Percentiles rank a stretch among this genome's conserved stretches.
Conservation (phyloP, 2,888 invertebrate genomes). For the Anarsia innoxiella region DNA sequence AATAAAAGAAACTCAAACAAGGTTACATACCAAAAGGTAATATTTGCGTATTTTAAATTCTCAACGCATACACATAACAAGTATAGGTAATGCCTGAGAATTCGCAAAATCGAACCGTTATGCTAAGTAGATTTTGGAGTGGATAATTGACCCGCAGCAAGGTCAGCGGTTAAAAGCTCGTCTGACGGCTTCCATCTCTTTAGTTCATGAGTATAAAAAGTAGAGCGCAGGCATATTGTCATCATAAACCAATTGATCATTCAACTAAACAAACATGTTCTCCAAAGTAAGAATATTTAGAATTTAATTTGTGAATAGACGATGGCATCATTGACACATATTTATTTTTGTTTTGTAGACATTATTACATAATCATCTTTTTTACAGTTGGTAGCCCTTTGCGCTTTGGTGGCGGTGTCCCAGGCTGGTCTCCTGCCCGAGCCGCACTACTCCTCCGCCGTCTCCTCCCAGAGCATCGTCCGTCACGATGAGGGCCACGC, state of each 20-base stretch:
- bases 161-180: not conserved
- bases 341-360: too few species aligned
- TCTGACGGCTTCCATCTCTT: not conserved
- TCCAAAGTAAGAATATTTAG: conserved; percentile 15
- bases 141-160: not conserved
- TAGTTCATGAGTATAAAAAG: conserved; percentile 1
- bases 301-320: not conserved
- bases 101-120: too few species aligned
- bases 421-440: conserved; percentile 46
- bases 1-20: too few species aligned
- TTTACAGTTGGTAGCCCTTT: conserved; percentile 40
- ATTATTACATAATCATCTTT: too few species aligned
- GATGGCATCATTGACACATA: too few species aligned
- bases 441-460: conserved; percentile 43
- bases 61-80: too few species aligned
- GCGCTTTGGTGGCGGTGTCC: conserved; percentile 42
- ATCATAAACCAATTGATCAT: conserved; percentile 5
- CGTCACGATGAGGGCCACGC: conserved; percentile 46
- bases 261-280: conserved; percentile 12
- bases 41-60: too few species aligned
- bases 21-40: too few species aligned
- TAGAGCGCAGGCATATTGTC: conserved; percentile 1
- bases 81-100: too few species aligned
- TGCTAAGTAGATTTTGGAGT: not conserved
- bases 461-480: conserved; percentile 52